phyloP scores from a whole-genome alignment of 1,140 invertebrate species.

The Temnothorax longispinosus region DNA sequence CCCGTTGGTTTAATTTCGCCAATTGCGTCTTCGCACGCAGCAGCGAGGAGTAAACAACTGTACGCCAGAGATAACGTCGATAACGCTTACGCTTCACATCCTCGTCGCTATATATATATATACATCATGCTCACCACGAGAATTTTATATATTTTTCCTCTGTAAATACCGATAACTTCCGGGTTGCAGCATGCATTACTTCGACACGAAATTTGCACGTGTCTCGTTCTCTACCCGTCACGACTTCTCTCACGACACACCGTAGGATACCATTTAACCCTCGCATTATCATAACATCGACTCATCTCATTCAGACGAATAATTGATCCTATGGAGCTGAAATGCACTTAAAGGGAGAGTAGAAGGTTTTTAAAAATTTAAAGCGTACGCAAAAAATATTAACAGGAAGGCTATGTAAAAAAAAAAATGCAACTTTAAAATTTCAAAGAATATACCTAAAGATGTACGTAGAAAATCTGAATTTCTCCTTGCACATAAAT shows the following conservation, averaged over 20 bases:
- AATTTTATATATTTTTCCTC: not conserved
- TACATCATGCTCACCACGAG: not conserved
- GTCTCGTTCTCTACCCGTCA: conserved; percentile 48
- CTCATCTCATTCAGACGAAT: conserved; percentile 27
- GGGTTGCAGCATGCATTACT: conserved; percentile 37
- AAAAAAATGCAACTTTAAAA: not conserved
- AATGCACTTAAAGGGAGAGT: not conserved
- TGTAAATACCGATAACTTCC: conserved; percentile 44
- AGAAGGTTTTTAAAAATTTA: not conserved
- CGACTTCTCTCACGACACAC: not conserved
- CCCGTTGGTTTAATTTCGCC: conserved; percentile 10
- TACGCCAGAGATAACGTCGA: conserved; percentile 35
- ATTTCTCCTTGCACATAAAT: not conserved
- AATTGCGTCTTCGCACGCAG: not conserved
- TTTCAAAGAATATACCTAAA: not conserved
- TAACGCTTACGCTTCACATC: conserved; percentile 45
- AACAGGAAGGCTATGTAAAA: not conserved
- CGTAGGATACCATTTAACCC: conserved; percentile 38
- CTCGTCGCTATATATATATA: not conserved
- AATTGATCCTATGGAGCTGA: not conserved
- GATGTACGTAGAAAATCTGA: not conserved
- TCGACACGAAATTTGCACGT: conserved; percentile 52
- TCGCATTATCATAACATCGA: conserved; percentile 50
- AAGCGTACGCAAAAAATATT: not conserved
- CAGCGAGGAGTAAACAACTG: not conserved